Evolutionary conservation across 1,140 invertebrate species (phyloP).

Genomic region (Aphaenogaster floridana): DNA sequence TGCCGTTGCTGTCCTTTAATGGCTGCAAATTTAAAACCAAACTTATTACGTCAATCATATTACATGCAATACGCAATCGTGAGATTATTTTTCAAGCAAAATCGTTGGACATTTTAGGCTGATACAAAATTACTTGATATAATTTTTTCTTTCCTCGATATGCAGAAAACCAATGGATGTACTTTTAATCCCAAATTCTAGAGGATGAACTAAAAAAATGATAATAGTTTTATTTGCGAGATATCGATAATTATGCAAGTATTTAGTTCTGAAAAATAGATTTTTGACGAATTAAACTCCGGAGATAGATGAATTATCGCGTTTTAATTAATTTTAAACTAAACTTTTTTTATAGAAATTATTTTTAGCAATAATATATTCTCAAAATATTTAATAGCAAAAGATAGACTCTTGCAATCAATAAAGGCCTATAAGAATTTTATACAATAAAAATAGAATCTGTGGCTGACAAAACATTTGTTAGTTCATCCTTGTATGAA

Average conservation of each 20-base stretch:
- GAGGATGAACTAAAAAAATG: slow-evolving; percentile 6
- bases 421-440: slow-evolving; percentile 27
- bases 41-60: background rate
- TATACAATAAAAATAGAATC: background rate
- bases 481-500: background rate
- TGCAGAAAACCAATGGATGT: background rate
- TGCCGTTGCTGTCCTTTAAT: background rate
- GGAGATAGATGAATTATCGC: background rate
- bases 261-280: background rate
- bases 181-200: slow-evolving; percentile 1
- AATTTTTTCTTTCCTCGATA: background rate
- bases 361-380: background rate
- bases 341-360: background rate
- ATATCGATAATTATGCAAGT: background rate
- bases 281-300: background rate
- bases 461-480: background rate
- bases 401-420: background rate
- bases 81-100: background rate
- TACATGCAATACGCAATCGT: background rate
- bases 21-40: background rate
- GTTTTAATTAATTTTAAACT: slow-evolving; percentile 2
- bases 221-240: background rate
- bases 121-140: background rate
- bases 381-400: background rate
- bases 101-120: background rate